Base-by-base conservation (phyloP, 2,113 vertebrate genomes). In the Esox niger region DNA sequence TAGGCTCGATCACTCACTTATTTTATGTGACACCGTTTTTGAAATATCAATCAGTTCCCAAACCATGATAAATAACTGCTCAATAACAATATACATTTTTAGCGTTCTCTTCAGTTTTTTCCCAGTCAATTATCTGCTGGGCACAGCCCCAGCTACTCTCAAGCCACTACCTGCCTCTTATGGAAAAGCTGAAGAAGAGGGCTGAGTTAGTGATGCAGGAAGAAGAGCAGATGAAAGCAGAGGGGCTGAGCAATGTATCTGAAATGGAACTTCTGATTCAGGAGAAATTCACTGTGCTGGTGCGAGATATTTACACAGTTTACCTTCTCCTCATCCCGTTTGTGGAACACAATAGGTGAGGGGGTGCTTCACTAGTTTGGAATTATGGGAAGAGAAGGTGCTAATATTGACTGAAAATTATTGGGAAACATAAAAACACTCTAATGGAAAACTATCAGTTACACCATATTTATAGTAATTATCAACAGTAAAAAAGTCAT, bases 171-270 rank as follows among this genome's bases (percentile, higher is more conserved):
- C 90, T 98, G 76, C 95, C 96, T 20, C 80, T 98, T 70, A 97
- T 98, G 95, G 94, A 95, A 85, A 98, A 98, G 29, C 79, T 98
- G 84, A 97, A 91, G 87, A 97, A 96, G 84, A 94, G 94, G 87
- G 92, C 93, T 6, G 94, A 94, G 49, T 87, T 88, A 70, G 92
- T 98, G 69, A 88, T 97, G 23, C 80, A 91, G 52, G 95, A 97
- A 80, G 96, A 98, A 86, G 96, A 98, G 78, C 92, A 93, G 60
- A 86, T 95, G 80, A 96, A 95, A 87, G 88, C 92, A 1, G 94
- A 94, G 81, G 92, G 85, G 60, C 86, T 89, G 67, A 93, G 91
- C 33, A 92, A 95, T 72, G 90, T 92, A 83, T 95, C 94, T 0
- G 96, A 98, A 83, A 92, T 91, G 1, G 95, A 98, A 80, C 84